A percentile compares a stretch with the other conserved stretches of the same genome.
Conservation (phyloP, 2,797 vertebrate species). For the Harpagifer antarcticus region DNA sequence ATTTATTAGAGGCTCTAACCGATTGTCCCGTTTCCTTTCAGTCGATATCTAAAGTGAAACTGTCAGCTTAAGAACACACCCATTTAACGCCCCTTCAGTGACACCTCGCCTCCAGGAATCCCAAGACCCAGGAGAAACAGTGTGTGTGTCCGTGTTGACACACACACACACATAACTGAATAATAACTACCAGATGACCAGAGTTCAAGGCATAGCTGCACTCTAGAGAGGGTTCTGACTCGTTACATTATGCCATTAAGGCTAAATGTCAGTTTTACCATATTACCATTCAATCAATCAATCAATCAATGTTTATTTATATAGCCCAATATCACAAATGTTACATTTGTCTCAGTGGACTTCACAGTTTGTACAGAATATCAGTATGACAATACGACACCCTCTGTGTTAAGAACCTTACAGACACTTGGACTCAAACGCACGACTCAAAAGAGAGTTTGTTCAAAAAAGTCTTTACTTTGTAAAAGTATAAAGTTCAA, state of each 20-base stretch:
- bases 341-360: too few relatives aligned
- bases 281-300: constrained; percentile 53
- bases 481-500: too few relatives aligned
- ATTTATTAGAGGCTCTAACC: constrained; percentile 7
- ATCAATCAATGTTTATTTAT: too few relatives aligned
- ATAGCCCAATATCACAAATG: too few relatives aligned
- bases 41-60: constrained; percentile 19
- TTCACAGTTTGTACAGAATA: too few relatives aligned
- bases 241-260: constrained; percentile 19
- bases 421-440: too few relatives aligned
- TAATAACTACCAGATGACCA: not conserved
- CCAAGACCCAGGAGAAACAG: not conserved
- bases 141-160: not conserved
- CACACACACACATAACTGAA: not conserved
- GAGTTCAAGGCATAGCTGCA: constrained; percentile 1
- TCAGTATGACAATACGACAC: too few relatives aligned
- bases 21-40: constrained; percentile 23
- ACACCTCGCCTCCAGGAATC: constrained; percentile 20
- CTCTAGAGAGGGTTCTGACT: not conserved
- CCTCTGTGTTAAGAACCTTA: too few relatives aligned
- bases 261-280: constrained; percentile 58
- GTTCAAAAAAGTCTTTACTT: too few relatives aligned
- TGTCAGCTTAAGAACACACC: constrained; percentile 41
- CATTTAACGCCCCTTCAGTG: constrained; percentile 9
- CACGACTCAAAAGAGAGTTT: too few relatives aligned